Conservation (phyloP, 2,888 invertebrate genomes). For the Carcina quercana region DNA sequence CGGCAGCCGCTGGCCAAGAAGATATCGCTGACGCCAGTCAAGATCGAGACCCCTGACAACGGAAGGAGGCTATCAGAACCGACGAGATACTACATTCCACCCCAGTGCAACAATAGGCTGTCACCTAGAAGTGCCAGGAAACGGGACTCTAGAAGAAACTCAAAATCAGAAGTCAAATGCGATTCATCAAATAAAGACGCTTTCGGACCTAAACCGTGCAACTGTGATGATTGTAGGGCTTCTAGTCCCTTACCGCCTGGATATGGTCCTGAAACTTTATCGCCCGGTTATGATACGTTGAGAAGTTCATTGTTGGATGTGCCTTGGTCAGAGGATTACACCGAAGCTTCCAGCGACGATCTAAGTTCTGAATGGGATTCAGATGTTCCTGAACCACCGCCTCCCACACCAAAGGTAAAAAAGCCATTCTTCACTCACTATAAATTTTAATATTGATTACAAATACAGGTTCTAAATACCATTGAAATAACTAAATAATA, state of each 20-base stretch:
- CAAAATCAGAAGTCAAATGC: constrained; percentile 41
- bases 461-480: too few relatives aligned
- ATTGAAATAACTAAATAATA: too few relatives aligned
- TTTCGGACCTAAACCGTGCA: constrained; percentile 56
- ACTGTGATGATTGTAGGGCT: constrained; percentile 65
- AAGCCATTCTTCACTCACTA: too few relatives aligned
- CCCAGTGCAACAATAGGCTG: constrained; percentile 61
- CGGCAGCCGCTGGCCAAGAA: constrained; percentile 52
- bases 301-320: constrained; percentile 84
- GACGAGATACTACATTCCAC: constrained; percentile 57
- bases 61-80: constrained; percentile 59
- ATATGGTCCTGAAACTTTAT: constrained; percentile 58
- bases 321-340: constrained; percentile 85
- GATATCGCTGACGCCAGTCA: constrained; percentile 61
- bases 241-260: constrained; percentile 69
- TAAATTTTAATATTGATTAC: too few relatives aligned
- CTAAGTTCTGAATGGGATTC: constrained; percentile 95
- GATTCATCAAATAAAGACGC: constrained; percentile 39
- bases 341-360: constrained; percentile 93
- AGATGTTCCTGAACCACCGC: constrained; percentile 78
- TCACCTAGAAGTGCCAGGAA: constrained; percentile 62
- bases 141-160: constrained; percentile 50
- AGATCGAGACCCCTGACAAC: constrained; percentile 60
- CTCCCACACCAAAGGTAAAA: constrained; percentile 54
- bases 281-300: constrained; percentile 86